Conservation (phyloP, 2,888 invertebrate genomes). For the Lissocephala sabroskyi region DNA sequence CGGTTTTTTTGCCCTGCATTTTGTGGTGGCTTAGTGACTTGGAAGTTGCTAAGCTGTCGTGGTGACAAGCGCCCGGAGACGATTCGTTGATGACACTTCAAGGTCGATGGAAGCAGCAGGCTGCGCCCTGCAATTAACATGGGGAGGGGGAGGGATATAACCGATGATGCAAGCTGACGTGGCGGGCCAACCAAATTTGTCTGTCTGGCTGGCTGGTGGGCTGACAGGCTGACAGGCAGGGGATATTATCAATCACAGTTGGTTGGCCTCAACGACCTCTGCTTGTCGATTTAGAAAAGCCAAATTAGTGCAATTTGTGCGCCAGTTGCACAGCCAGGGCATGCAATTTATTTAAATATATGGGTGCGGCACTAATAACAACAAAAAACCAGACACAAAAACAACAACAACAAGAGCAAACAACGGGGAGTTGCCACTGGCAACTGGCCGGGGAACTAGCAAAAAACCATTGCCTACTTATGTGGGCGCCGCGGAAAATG, state of each 20-base stretch:
- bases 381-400: background rate
- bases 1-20: too few species aligned
- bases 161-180: too few species aligned
- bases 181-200: too few species aligned
- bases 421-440: conserved; percentile 6
- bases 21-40: conserved; percentile 59
- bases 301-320: conserved; percentile 55
- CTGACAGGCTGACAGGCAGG: too few species aligned
- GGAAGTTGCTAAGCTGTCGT: conserved; percentile 51
- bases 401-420: conserved; percentile 12
- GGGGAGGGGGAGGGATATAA: too few species aligned
- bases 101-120: conserved; percentile 14
- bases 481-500: conserved; percentile 25
- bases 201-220: too few species aligned
- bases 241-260: conserved; percentile 39
- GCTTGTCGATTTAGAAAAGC: conserved; percentile 17
- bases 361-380: too few species aligned
- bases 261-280: background rate
- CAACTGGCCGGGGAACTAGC: background rate
- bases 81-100: conserved; percentile 21
- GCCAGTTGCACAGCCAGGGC: conserved; percentile 32
- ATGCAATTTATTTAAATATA: conserved; percentile 44
- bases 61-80: background rate
- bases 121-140: too few species aligned
- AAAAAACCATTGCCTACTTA: conserved; percentile 36